These are phyloP conservation scores for Brotula barbata DNA, from an alignment of 2,797 vertebrate genomes.

Conservation along the genomic window DNA sequence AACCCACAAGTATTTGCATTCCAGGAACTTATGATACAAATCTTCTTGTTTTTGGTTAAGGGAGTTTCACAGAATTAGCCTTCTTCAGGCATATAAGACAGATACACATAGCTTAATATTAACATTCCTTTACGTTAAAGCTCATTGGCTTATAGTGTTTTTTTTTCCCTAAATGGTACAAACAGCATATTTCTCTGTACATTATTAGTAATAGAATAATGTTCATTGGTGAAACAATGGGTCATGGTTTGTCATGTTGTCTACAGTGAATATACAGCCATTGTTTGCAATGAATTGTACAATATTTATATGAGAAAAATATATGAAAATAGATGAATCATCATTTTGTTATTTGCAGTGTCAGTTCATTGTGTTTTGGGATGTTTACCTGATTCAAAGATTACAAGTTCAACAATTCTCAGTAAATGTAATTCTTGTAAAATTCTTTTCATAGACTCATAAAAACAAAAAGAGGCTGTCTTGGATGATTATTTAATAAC, in stretches of 20 bases:
- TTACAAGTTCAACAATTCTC: conserved; percentile 25
- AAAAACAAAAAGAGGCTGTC: conserved; percentile 27
- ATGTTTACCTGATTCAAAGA: conserved; percentile 4
- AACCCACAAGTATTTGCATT: conserved; percentile 78
- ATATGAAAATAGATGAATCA: conserved; percentile 33
- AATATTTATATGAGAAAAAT: conserved; percentile 57
- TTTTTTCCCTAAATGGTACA: conserved; percentile 63
- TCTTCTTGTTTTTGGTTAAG: conserved; percentile 74
- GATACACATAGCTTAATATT: conserved; percentile 71
- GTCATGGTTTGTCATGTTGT: conserved; percentile 41
- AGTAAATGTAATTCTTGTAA: conserved; percentile 30
- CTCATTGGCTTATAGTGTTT: conserved; percentile 52
- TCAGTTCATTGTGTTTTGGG: conserved; percentile 18
- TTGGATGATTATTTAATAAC: conserved; percentile 31
- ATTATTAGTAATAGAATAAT: conserved; percentile 73
- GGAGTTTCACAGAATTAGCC: conserved; percentile 74
- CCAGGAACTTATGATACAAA: conserved; percentile 71
- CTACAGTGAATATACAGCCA: conserved; percentile 65
- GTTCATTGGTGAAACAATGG: conserved; percentile 55
- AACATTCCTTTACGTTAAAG: conserved; percentile 65
- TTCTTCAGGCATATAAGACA: conserved; percentile 70
- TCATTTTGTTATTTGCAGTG: conserved; percentile 33
- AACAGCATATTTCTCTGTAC: conserved; percentile 73
- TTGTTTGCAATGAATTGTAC: conserved; percentile 48
- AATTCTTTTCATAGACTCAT: conserved; percentile 26